A percentile compares a stretch with the other conserved stretches of the same genome.
These are phyloP conservation scores for Mugil cephalus DNA, from an alignment of 2,113 vertebrate species.

Conservation along the genomic window DNA sequence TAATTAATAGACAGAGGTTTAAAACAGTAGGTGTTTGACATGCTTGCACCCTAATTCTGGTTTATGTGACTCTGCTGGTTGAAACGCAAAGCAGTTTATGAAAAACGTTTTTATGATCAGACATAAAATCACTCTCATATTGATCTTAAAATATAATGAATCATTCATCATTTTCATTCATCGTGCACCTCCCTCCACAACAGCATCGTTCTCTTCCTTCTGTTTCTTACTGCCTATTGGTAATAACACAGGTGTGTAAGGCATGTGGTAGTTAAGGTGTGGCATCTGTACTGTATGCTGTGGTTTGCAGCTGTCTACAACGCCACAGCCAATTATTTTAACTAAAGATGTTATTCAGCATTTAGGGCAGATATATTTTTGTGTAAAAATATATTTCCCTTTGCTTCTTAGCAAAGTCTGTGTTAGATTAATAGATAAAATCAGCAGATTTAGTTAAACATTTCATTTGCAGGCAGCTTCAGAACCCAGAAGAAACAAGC, in stretches of 20 bases:
- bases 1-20: not conserved
- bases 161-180: not conserved
- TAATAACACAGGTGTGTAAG: constrained; percentile 28
- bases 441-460: not conserved
- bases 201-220: not conserved
- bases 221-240: constrained; percentile 20
- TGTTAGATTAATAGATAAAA: too few species aligned
- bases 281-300: constrained; percentile 41
- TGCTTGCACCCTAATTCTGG: not conserved
- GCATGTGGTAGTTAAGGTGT: constrained; percentile 41
- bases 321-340: constrained; percentile 17
- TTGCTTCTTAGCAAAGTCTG: not conserved
- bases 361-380: not conserved
- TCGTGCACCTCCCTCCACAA: not conserved
- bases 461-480: not conserved
- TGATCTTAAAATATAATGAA: not conserved
- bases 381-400: not conserved
- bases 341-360: constrained; percentile 16
- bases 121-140: not conserved
- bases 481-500: not conserved
- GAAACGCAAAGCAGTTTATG: not conserved
- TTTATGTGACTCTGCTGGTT: not conserved
- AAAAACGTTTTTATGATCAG: not conserved
- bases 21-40: not conserved
- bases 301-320: constrained; percentile 37